These are phyloP conservation scores for Anas platyrhynchos DNA, from an alignment of 2,113 vertebrate species.

Conservation along the genomic window DNA sequence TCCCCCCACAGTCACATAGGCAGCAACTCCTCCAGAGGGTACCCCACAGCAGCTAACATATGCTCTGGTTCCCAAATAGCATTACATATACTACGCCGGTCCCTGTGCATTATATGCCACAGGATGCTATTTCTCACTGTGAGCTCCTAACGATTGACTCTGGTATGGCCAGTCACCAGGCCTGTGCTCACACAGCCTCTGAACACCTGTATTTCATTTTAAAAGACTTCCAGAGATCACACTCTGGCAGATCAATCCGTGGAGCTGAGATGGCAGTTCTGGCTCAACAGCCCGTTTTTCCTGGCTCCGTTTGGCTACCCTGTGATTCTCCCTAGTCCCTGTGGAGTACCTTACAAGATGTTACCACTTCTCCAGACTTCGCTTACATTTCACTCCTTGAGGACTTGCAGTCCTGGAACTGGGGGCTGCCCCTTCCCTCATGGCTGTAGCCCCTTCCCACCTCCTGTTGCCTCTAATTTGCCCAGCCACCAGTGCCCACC, in stretches of 20 bases:
- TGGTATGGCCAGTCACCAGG: not conserved
- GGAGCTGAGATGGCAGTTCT: not conserved
- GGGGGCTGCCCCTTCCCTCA: not conserved
- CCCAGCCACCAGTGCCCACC: not conserved
- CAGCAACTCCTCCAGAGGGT: not conserved
- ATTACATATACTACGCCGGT: not conserved
- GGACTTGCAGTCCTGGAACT: not conserved
- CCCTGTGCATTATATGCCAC: not conserved
- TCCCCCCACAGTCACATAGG: not conserved
- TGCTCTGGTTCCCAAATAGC: not conserved
- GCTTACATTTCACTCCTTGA: not conserved
- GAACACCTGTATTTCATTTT: not conserved
- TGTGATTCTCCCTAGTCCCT: not conserved
- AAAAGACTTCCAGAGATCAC: not conserved
- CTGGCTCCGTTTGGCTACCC: not conserved
- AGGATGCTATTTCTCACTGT: not conserved
- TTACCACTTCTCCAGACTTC: not conserved
- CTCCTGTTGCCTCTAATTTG: not conserved
- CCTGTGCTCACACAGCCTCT: not conserved
- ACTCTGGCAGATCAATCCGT: not conserved
- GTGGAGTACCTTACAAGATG: not conserved
- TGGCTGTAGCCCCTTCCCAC: not conserved
- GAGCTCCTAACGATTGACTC: not conserved
- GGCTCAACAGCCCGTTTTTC: not conserved
- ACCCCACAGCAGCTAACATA: not conserved